Base-by-base conservation (phyloP, 2,113 vertebrate species). In the Helogale parvula region DNA sequence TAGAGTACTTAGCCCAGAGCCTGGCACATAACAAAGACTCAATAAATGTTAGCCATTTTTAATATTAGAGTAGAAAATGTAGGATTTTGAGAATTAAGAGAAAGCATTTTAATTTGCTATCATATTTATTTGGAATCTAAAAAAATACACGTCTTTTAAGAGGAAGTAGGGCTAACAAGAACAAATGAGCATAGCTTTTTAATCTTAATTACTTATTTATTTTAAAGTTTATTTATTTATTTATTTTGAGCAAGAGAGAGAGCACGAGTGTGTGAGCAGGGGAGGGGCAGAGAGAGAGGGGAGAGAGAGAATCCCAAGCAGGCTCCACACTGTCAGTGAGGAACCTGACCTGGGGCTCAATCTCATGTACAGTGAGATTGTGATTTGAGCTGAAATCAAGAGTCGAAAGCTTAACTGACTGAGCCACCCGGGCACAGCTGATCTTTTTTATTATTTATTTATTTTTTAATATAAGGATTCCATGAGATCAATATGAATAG, bases 91-190 rank as follows among this genome's bases (percentile, higher is more conserved):
- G 65, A 80, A n/a, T 54, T 57, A 60, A 90, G 17, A 69, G 57
- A 89, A 88, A 87, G 19, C 63, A 74, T 86, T 92, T 88, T 89
- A 63, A 92, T 47, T 69, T 17, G 10, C 25, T 81, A 6, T 81
- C 47, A 80, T 93, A 38, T 82, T 89, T 89, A 94, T 89, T 38
- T 89, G 25, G 12, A 84, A 86, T 71, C 45, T 80, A 74, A 5
- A 88, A 50, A 92, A 93, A 57, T n/a, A 79, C 6, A 47, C 35
- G n/a, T 72, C 45, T 96, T 71, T 90, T 54, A 86, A 82, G 50
- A 77, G 13, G 60, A 89, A 72, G 45, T 89, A 94, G 72, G 79
- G 17, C 31, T 15, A 69, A 71, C 66, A 65, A 92, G 21, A 25
- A 90, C 8, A 69, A 31, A 38, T n/a, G 19, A 1, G 29, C 7